Evolutionary conservation across 2,113 vertebrate genomes (phyloP).

Genomic region (Etheostoma spectabile): DNA sequence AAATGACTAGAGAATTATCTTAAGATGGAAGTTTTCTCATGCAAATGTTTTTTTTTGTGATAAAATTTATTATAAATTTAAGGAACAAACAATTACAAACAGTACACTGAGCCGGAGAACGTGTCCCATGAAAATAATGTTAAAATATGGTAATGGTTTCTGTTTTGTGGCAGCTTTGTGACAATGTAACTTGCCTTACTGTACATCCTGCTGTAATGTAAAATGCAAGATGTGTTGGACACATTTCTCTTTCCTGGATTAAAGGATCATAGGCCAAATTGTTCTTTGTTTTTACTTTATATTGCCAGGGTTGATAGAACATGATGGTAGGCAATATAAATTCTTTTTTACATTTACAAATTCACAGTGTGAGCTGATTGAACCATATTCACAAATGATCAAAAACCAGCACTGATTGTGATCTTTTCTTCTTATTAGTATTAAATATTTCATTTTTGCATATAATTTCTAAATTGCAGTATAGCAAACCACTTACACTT

Average conservation of each 20-base stretch:
- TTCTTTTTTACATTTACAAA: constrained; percentile 51
- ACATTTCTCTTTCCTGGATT: not conserved
- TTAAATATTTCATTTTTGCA: not conserved
- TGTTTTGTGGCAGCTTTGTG: not conserved
- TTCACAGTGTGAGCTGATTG: not conserved
- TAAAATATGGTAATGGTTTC: not conserved
- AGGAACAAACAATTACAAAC: too few species aligned
- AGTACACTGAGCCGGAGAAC: too few species aligned
- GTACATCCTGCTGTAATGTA: constrained; percentile 4
- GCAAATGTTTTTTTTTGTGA: too few species aligned
- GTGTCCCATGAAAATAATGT: not conserved
- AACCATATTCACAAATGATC: constrained; percentile 1
- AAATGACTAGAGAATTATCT: not conserved
- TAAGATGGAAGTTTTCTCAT: not conserved
- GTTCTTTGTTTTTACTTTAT: not conserved
- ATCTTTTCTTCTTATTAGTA: not conserved
- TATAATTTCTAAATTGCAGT: not conserved
- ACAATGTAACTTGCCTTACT: constrained; percentile 2
- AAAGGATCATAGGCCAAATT: not conserved
- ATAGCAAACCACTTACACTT: not conserved
- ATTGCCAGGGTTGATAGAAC: not conserved
- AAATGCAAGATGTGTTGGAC: not conserved
- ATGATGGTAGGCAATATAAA: constrained; percentile 10
- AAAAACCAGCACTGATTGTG: constrained; percentile 11
- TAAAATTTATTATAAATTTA: too few species aligned